Base-by-base conservation (phyloP, 2,888 invertebrate species). In the Epinotia ramella region DNA sequence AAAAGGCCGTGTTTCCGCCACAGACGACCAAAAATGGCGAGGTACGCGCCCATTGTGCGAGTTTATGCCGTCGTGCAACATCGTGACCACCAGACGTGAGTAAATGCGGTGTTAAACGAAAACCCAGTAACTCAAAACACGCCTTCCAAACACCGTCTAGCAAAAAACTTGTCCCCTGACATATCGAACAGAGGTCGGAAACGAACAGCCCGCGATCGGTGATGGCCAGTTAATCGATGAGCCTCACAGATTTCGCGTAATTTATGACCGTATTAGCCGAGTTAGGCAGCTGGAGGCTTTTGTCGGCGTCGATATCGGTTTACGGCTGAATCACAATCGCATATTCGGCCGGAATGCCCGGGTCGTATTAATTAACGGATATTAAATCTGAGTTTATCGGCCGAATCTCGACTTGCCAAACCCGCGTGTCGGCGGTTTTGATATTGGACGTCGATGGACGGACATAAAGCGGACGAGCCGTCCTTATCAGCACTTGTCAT, bases 341-440 rank as follows among this genome's bases (percentile, higher is more conserved):
- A 90, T 90, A 89, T 90, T 90, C 87, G 87, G 85, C 85, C 89
- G 88, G 93, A 90, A 93, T 92, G 89, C 89, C 89, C 88, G 90
- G 88, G 87, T 90, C 88, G 93, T 92, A 93, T 94, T 94, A 93
- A 94, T 94, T 94, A 94, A 94, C 93, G 91, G 90, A 92, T 93
- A 92, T 94, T 91, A 92, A 93, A 94, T 91, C 90, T 90, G 90
- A 91, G 89, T 93, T 94, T 94, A 94, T 93, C 94, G 91, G 86
- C 83, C 87, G 85, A 89, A 94, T 94, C 93, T 93, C 90, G 89
- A 87, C 91, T 93, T 93, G 94, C 91, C 92, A 92, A 94, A 93
- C 93, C 88, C 87, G 90, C 85, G 88, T 85, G 88, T 86, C 91
- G 92, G 91, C 88, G 84, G 89, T 87, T 91, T 88, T 88, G 90